Evolutionary conservation across 2,797 vertebrate genomes (phyloP).

Genomic region (Australoheros facetus): DNA sequence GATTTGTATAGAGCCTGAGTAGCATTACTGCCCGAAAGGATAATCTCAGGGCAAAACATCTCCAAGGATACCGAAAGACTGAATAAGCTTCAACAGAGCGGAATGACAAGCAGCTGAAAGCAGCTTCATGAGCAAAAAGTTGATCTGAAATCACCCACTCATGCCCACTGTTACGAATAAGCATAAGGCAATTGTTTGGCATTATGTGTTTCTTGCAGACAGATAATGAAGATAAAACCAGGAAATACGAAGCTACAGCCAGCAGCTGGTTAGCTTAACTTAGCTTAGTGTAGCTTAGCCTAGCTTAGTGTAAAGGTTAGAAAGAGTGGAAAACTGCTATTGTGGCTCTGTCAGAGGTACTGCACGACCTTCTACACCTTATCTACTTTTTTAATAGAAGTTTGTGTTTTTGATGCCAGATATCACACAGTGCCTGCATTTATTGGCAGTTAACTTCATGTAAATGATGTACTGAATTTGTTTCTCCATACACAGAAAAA

Average conservation of each 20-base stretch:
- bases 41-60: constrained; percentile 2
- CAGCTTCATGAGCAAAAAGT: background rate
- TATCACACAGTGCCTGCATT: too few relatives aligned
- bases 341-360: too few relatives aligned
- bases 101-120: constrained; percentile 1
- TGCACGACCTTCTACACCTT: too few relatives aligned
- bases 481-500: too few relatives aligned
- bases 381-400: too few relatives aligned
- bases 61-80: background rate
- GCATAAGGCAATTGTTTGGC: background rate
- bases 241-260: background rate
- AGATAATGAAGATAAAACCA: background rate
- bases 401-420: too few relatives aligned
- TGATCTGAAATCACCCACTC: background rate
- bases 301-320: background rate
- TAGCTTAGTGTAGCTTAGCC: background rate
- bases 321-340: background rate
- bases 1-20: constrained; percentile 14
- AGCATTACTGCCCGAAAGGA: constrained; percentile 6
- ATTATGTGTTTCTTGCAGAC: background rate
- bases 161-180: background rate
- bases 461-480: too few relatives aligned
- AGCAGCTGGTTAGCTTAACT: background rate
- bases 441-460: too few relatives aligned
- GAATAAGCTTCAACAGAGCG: constrained; percentile 11